Evolutionary conservation across 2,797 vertebrate species (phyloP), one percentile per base, ranked within the genome.

Genomic region (Squalus acanthias): DNA sequence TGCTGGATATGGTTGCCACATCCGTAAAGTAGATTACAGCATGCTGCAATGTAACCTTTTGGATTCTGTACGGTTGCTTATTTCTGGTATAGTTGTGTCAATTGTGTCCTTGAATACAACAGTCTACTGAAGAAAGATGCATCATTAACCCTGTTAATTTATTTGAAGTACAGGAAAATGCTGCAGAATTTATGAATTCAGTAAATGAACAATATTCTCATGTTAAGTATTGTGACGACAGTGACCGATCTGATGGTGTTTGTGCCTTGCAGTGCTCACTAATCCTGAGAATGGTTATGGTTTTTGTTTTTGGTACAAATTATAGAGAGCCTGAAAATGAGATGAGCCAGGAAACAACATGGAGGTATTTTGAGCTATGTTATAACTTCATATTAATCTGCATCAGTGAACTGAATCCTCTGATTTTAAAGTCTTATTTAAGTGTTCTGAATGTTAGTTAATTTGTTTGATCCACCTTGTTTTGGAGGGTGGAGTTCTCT

Each of bases 261-360:
- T 69, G 65, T 67, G 33, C 20, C 2, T 76, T 76, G 33, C 53
- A 87, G 60, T 96, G n/a, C 5, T 29, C n/a, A 46, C n/a, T 46
- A 96, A 67, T 65, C 79, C 79, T 96, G 65, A 67, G 1, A 53
- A 85, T 65, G 60, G 85, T 29, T 96, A 57, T 97, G 94, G 97
- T 96, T 98, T 10, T 97, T 97, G 97, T 97, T 97, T 97, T 97
- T 97, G 96, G 97, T 97, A 97, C 97, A 97, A 97, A 97, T 98
- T 98, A 98, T 57, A 99, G 98, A 97, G 98, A 97, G 96, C 98
- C 98, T 98, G 98, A 98, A 97, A 97, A 97, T 98, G 98, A 98
- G 97, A 97, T 97, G 98, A 97, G 97, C 98, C 97, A 98, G 97
- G 98, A 98, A 96, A 97, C 97, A 98, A 98, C 97, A 96, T 97